Percentiles rank a stretch among this genome's conserved stretches.
phyloP scores from a whole-genome alignment of 2,888 invertebrate species.

The Hypomecis punctinalis region DNA sequence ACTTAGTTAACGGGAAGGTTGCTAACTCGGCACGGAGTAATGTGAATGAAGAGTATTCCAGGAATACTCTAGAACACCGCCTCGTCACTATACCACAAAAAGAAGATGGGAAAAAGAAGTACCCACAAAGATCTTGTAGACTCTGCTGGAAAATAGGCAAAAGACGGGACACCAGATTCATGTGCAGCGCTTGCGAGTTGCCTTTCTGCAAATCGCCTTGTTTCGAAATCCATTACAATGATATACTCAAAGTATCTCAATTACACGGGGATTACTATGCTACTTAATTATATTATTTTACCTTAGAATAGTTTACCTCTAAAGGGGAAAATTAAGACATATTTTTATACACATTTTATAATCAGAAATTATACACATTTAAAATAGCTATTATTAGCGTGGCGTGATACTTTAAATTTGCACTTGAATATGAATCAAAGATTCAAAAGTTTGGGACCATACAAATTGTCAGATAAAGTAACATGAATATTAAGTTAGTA shows the following conservation, averaged over 20 bases:
- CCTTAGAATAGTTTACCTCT: conserved; percentile 45
- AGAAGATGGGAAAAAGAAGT: conserved; percentile 83
- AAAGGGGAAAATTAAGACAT: conserved; percentile 52
- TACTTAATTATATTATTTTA: conserved; percentile 58
- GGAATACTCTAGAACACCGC: conserved; percentile 70
- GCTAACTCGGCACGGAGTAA: conserved; percentile 68
- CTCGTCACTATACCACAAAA: conserved; percentile 83
- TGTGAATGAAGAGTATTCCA: conserved; percentile 64
- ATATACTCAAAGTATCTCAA: conserved; percentile 76
- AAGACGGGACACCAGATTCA: conserved; percentile 79
- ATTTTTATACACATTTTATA: conserved; percentile 47
- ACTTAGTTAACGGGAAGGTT: conserved; percentile 80
- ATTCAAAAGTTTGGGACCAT: conserved; percentile 63
- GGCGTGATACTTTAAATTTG: conserved; percentile 42
- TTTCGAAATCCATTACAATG: conserved; percentile 80
- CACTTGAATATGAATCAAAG: conserved; percentile 56
- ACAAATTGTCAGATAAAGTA: conserved; percentile 35
- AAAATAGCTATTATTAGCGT: conserved; percentile 11
- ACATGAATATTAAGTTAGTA: conserved; percentile 35
- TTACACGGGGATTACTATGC: conserved; percentile 79
- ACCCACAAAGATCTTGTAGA: conserved; percentile 81
- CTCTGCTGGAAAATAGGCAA: conserved; percentile 81
- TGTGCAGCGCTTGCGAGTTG: conserved; percentile 80
- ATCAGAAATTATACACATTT: conserved; percentile 14
- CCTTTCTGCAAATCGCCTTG: conserved; percentile 82